phyloP scores from a whole-genome alignment of 2,888 invertebrate genomes.

The Pilophorus perplexus region DNA sequence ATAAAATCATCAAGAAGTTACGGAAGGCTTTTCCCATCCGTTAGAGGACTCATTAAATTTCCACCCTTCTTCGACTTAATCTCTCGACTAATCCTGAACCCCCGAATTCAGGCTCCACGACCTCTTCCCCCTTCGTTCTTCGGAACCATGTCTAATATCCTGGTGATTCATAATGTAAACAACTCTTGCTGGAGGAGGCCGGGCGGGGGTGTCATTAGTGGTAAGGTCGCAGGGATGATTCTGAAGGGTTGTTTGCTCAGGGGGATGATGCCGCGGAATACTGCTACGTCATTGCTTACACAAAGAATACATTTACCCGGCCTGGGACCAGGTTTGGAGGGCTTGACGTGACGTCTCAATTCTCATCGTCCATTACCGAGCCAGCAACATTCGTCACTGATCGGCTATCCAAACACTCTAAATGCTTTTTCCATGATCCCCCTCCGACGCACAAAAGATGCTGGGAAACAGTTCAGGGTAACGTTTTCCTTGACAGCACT shows the following conservation, averaged over 20 bases:
- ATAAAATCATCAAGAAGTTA: background rate
- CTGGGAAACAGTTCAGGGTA: too few species aligned
- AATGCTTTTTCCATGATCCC: too few species aligned
- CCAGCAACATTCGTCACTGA: background rate
- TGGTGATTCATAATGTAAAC: conserved; percentile 47
- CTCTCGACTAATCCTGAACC: conserved; percentile 22
- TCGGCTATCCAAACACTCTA: background rate
- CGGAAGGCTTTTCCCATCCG: background rate
- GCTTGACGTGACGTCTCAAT: conserved; percentile 35
- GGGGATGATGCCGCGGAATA: conserved; percentile 36
- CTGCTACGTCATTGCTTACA: conserved; percentile 43
- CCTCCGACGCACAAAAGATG: too few species aligned
- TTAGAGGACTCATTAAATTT: conserved; percentile 27
- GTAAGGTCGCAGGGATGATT: conserved; percentile 27
- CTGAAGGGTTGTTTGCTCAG: conserved; percentile 36
- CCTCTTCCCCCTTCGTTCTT: conserved; percentile 13
- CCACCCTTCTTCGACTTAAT: conserved; percentile 25
- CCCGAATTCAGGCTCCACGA: conserved; percentile 10
- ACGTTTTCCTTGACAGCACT: too few species aligned
- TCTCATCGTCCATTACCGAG: background rate
- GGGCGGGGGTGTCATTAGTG: conserved; percentile 33
- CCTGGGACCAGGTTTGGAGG: background rate
- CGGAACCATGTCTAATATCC: conserved; percentile 42
- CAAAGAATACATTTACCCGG: conserved; percentile 44
- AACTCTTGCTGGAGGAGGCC: background rate